Evolutionary conservation across 2,113 vertebrate species (phyloP).

Genomic region (Paraplagusia blochii): DNA sequence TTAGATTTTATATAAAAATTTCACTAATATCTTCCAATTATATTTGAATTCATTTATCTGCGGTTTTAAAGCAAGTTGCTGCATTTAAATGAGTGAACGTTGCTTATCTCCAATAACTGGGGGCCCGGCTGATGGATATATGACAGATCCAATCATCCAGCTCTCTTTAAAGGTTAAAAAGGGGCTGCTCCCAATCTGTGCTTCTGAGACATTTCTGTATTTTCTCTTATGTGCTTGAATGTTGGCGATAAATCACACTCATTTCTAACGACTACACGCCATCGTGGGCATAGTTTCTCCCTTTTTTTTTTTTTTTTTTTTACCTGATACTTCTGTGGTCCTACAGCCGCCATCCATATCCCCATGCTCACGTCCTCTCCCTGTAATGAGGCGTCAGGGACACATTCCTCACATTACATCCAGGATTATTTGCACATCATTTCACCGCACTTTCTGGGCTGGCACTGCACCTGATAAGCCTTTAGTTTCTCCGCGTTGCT

Average conservation of each 20-base stretch:
- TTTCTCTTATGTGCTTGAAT: neutral
- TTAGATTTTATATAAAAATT: too few species aligned
- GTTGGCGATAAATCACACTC: neutral
- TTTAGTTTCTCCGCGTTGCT: slow-evolving; percentile 85
- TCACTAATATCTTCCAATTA: too few species aligned
- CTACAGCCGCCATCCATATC: slow-evolving; percentile 98
- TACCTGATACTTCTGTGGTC: slow-evolving; percentile 90
- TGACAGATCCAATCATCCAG: neutral
- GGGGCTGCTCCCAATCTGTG: neutral
- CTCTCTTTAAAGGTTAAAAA: neutral
- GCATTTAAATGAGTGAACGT: too few species aligned
- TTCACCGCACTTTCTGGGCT: neutral
- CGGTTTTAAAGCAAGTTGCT: too few species aligned
- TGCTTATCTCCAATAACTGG: too few species aligned
- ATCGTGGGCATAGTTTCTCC: neutral
- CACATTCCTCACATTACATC: slow-evolving; percentile 4
- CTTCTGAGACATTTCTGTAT: neutral
- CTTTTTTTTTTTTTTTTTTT: slow-evolving; percentile 11
- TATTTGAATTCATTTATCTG: too few species aligned
- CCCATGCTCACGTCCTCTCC: slow-evolving; percentile 99
- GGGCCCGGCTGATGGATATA: neutral
- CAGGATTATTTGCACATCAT: neutral
- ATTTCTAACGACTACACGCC: neutral
- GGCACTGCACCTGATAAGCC: slow-evolving; percentile 86
- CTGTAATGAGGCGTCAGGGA: slow-evolving; percentile 63